These are phyloP conservation scores for Dolichopus griseipennis DNA, from an alignment of 2,888 invertebrate species.

Conservation along the genomic window DNA sequence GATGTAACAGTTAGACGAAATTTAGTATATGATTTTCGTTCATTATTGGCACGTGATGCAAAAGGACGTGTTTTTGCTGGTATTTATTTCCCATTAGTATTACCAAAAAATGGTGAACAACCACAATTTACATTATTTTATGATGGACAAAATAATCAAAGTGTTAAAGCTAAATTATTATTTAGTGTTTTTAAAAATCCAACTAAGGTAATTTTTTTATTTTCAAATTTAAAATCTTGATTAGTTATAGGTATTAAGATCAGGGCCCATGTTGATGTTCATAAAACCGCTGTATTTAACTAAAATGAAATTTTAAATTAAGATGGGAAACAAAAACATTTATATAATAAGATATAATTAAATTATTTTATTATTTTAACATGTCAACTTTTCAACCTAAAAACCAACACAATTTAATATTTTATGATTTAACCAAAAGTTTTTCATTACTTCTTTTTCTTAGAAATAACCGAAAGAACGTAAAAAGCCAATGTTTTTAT, in stretches of 20 bases:
- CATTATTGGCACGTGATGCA: slow-evolving; percentile 70
- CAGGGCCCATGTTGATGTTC: neutral
- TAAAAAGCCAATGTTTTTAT: no score
- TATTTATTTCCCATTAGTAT: slow-evolving; percentile 73
- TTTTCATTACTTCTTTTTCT: no score
- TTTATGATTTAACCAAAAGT: no score
- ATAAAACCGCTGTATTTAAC: neutral
- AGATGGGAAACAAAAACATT: no score
- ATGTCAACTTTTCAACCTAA: no score
- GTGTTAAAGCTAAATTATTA: slow-evolving; percentile 65
- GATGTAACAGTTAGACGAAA: slow-evolving; percentile 84
- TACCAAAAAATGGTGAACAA: slow-evolving; percentile 46
- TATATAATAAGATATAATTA: no score
- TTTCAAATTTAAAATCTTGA: neutral
- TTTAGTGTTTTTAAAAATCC: slow-evolving; percentile 58
- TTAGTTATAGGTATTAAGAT: neutral
- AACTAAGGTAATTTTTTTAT: slow-evolving; percentile 45
- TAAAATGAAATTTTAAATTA: slow-evolving; percentile 8
- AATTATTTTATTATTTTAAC: no score
- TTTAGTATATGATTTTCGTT: slow-evolving; percentile 70
- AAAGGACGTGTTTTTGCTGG: slow-evolving; percentile 78
- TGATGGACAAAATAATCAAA: slow-evolving; percentile 52
- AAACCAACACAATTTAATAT: no score
- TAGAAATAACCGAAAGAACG: no score
- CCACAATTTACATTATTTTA: slow-evolving; percentile 70